Evolutionary conservation across 2,888 invertebrate species (phyloP).

Genomic region (Dasypolia templi): DNA sequence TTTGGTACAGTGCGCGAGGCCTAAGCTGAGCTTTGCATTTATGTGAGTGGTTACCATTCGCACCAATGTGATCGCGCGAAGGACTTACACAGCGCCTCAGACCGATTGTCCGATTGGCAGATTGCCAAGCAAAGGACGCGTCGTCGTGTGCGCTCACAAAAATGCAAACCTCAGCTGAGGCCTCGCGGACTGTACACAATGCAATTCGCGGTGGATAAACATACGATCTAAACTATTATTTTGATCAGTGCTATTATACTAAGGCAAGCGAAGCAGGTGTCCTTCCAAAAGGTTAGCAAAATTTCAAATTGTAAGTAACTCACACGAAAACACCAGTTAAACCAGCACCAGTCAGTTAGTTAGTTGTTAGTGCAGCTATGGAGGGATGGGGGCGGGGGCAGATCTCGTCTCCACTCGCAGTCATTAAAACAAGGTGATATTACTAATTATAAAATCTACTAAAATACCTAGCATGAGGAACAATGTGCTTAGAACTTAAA

Average conservation of each 20-base stretch:
- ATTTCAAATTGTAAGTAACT: constrained; percentile 22
- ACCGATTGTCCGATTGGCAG: no score
- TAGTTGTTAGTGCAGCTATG: constrained; percentile 33
- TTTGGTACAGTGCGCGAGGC: background rate
- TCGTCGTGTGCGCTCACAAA: no score
- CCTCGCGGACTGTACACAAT: no score
- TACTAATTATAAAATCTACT: background rate
- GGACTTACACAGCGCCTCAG: no score
- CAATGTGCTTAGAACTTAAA: background rate
- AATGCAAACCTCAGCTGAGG: no score
- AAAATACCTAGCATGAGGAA: background rate
- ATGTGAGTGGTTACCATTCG: no score
- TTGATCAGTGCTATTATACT: background rate
- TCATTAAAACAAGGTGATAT: background rate
- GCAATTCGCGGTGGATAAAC: no score
- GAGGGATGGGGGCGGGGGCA: background rate
- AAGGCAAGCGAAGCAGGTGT: background rate
- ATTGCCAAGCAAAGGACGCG: no score
- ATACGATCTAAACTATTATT: no score
- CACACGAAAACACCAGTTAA: constrained; percentile 15
- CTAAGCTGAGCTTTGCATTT: no score
- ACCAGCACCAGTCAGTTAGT: constrained; percentile 37
- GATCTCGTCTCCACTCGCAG: background rate
- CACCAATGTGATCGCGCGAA: no score
- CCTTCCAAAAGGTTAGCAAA: constrained; percentile 15